Evolutionary conservation across 2,888 invertebrate species (phyloP).

Genomic region (Xanthorhoe spadicearia): DNA sequence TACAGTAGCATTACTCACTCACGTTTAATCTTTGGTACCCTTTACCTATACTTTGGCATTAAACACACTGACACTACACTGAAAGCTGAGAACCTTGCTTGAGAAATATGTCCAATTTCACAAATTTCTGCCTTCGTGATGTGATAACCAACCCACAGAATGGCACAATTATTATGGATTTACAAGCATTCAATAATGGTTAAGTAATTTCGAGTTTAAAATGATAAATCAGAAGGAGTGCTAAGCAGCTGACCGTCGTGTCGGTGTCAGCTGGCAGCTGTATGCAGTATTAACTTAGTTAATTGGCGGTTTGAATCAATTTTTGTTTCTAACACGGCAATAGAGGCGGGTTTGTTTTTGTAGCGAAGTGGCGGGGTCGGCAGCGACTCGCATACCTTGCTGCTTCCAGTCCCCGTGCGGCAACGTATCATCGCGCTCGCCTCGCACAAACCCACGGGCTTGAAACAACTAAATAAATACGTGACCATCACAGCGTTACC

Average conservation of each 20-base stretch:
- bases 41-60: conserved; percentile 27
- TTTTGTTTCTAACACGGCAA: conserved; percentile 34
- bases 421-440: conserved; percentile 62
- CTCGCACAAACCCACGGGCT: conserved; percentile 43
- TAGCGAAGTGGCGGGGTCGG: conserved; percentile 55
- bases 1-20: not conserved
- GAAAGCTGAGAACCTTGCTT: conserved; percentile 36
- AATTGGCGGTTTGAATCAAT: conserved; percentile 51
- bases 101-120: conserved; percentile 35
- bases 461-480: conserved; percentile 21
- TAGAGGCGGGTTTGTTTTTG: conserved; percentile 46
- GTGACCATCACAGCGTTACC: conserved; percentile 47
- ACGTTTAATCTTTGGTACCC: conserved; percentile 17
- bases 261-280: conserved; percentile 4
- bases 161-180: not conserved
- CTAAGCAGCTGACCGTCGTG: conserved; percentile 31
- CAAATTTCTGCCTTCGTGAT: conserved; percentile 21
- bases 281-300: conserved; percentile 37
- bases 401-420: conserved; percentile 66
- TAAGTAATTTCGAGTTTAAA: no score
- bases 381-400: conserved; percentile 59
- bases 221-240: conserved; percentile 10
- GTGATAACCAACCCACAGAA: not conserved
- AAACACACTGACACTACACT: conserved; percentile 34
- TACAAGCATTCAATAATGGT: no score